A percentile compares a stretch with the other conserved stretches of the same genome.
Evolutionary conservation across 2,797 vertebrate genomes (phyloP).

Genomic region (Chaenodraco wilsoni): DNA sequence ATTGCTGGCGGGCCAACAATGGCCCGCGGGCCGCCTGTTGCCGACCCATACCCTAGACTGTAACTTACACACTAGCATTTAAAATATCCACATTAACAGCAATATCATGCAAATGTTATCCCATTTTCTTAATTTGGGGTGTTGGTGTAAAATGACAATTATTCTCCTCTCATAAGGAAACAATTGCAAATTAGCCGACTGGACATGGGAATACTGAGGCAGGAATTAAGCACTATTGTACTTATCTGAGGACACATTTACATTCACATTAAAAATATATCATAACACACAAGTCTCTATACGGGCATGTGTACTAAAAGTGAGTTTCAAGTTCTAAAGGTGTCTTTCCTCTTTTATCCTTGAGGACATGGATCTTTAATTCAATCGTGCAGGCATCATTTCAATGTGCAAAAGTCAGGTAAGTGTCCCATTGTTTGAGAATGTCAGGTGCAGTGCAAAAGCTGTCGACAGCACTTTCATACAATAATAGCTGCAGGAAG

Average conservation of each 20-base stretch:
- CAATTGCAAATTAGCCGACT: constrained; percentile 10
- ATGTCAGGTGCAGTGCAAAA: constrained; percentile 66
- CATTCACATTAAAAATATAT: not conserved
- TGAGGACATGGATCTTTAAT: constrained; percentile 26
- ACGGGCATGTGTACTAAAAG: constrained; percentile 18
- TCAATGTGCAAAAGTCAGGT: constrained; percentile 60
- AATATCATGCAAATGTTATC: not conserved
- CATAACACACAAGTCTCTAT: not conserved
- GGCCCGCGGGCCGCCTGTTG: no score
- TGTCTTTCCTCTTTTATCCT: constrained; percentile 15
- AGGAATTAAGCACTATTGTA: not conserved
- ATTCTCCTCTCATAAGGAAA: not conserved
- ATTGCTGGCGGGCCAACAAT: no score
- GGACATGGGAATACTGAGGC: not conserved
- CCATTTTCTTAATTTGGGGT: not conserved
- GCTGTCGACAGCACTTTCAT: constrained; percentile 84
- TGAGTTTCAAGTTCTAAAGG: constrained; percentile 23
- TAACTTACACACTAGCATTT: not conserved
- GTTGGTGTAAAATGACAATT: not conserved
- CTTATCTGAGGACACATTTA: not conserved
- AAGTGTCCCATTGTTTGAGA: constrained; percentile 74
- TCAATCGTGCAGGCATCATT: constrained; percentile 52
- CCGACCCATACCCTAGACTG: no score
- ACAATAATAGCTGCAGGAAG: constrained; percentile 80
- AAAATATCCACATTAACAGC: not conserved